phyloP scores from a whole-genome alignment of 2,888 invertebrate genomes.

The Hirtodrosophila confusa region DNA sequence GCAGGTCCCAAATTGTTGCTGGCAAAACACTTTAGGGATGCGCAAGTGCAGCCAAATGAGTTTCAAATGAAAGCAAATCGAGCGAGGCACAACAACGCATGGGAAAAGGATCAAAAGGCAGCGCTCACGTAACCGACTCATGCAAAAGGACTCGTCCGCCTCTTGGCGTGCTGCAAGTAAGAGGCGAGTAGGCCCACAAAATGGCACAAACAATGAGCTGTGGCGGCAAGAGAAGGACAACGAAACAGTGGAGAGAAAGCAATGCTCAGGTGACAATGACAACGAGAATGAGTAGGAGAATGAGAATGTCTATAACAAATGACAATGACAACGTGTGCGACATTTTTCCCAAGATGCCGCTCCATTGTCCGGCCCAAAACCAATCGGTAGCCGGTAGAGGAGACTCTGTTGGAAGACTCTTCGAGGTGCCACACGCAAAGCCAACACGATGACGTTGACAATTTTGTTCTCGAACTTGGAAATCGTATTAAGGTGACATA shows the following conservation, averaged over 20 bases:
- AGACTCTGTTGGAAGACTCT: conserved; percentile 7
- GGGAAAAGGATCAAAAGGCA: conserved; percentile 36
- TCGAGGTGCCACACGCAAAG: conserved; percentile 63
- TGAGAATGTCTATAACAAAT: conserved; percentile 13
- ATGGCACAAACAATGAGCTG: conserved; percentile 25
- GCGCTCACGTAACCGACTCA: conserved; percentile 37
- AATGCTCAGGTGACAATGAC: conserved; percentile 65
- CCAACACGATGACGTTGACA: conserved; percentile 67
- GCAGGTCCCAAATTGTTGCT: conserved; percentile 46
- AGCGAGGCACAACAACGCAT: conserved; percentile 51
- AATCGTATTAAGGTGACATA: conserved; percentile 68
- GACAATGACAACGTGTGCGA: conserved; percentile 55
- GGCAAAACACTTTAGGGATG: conserved; percentile 70
- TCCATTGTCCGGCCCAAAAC: conserved; percentile 34
- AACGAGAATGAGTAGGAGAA: conserved; percentile 4
- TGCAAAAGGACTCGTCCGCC: conserved; percentile 32
- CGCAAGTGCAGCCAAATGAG: conserved; percentile 76
- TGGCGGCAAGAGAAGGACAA: conserved; percentile 27
- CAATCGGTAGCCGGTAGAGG: conserved; percentile 33
- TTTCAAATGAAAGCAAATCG: conserved; percentile 76
- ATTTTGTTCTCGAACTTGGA: conserved; percentile 44
- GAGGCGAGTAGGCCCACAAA: conserved; percentile 11
- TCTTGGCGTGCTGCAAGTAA: conserved; percentile 21
- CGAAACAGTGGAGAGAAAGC: conserved; percentile 14
- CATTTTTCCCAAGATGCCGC: conserved; percentile 64